phyloP scores from a whole-genome alignment of 2,888 invertebrate genomes.

The Scelioninae gen. 1 region DNA sequence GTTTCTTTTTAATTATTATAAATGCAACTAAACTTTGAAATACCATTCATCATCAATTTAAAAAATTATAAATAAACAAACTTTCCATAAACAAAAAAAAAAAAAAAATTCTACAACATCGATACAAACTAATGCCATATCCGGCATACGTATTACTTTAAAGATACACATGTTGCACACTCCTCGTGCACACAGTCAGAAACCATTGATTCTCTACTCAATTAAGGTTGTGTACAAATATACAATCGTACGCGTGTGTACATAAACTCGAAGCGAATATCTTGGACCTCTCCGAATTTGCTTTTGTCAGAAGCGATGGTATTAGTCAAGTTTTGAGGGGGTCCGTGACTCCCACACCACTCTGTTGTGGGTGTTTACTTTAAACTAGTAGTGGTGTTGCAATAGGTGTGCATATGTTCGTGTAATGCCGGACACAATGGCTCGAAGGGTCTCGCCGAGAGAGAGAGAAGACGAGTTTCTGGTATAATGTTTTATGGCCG shows the following conservation, averaged over 20 bases:
- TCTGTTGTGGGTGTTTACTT: slow-evolving; percentile 21
- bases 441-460: slow-evolving; percentile 67
- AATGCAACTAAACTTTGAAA: too few relatives aligned
- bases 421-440: slow-evolving; percentile 79
- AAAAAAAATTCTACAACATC: background rate
- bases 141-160: slow-evolving; percentile 27
- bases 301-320: slow-evolving; percentile 52
- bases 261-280: slow-evolving; percentile 38
- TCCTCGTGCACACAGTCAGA: slow-evolving; percentile 17
- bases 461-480: too few relatives aligned
- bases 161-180: slow-evolving; percentile 56
- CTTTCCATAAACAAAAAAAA: background rate
- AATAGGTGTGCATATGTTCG: slow-evolving; percentile 74
- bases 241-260: slow-evolving; percentile 45
- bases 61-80: too few relatives aligned
- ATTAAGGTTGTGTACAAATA: slow-evolving; percentile 60
- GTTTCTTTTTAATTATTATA: too few relatives aligned
- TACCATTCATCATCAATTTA: too few relatives aligned
- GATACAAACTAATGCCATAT: slow-evolving; percentile 4
- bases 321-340: slow-evolving; percentile 38
- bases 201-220: slow-evolving; percentile 58
- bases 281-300: slow-evolving; percentile 50
- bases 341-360: slow-evolving; percentile 52
- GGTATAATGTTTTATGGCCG: too few relatives aligned
- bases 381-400: slow-evolving; percentile 27